Base-by-base conservation (phyloP, 2,113 vertebrate species). In the Cyprinodon tularosa region DNA sequence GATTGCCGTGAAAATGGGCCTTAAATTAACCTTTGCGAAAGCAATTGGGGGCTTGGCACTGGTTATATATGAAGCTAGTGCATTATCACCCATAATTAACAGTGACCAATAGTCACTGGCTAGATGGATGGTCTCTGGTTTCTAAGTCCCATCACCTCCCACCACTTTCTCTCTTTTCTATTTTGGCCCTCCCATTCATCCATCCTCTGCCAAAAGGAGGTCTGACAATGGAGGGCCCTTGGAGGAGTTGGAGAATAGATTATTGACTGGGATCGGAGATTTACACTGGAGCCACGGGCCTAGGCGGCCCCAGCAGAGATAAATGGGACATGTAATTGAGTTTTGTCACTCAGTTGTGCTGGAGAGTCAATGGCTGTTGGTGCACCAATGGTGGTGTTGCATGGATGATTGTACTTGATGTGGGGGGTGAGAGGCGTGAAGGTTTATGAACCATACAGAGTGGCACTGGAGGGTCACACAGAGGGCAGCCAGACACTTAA, bases 221-320 rank as follows among this genome's bases (percentile, higher is more conserved):
- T 89, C 84, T 86, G 88, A 92, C 90, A 94, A 92, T 90, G 82
- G 86, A 89, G 82, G 88, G 87, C 83, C 83, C 74, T 89, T 82
- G 88, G 86, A 93, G 69, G 83, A 91, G 83, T 85, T 78, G 78
- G 86, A 91, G 91, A 92, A 92, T 91, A 91, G 91, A 92, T 93
- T 94, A 94, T 94, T 93, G 92, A 93, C 93, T 91, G 86, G 81
- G 89, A 88, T 85, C 86, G 84, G 88, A 94, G 92, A 94, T 94
- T 94, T 93, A 94, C 89, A 77, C 88, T 89, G 84, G 89, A 90
- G 91, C 87, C 90, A 90, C 84, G 66, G 89, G 88, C 82, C 88
- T 86, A 87, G 80, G 82, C 82, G 81, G 79, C 85, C 87, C 78
- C 77, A 80, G 82, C 62, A 74, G 81, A 93, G 90, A 94, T 93